A percentile compares a stretch with the other conserved stretches of the same genome.
These are phyloP conservation scores for Thelaira solivaga DNA, from an alignment of 2,888 invertebrate species.

Conservation along the genomic window DNA sequence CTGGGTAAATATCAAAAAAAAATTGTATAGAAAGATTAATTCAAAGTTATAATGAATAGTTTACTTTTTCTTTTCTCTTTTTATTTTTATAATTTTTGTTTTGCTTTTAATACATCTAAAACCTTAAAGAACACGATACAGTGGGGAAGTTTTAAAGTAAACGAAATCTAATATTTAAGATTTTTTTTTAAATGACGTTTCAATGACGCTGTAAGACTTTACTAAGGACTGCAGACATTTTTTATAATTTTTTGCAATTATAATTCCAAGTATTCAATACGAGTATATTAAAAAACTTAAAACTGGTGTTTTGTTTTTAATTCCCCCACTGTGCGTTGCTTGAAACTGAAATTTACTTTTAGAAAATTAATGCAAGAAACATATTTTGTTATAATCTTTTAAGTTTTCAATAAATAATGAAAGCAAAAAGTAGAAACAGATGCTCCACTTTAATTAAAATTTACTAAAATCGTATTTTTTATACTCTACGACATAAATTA, in stretches of 20 bases:
- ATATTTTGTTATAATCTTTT: slow-evolving; percentile 38
- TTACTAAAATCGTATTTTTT: neutral
- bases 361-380: slow-evolving; percentile 48
- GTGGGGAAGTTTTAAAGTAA: too few relatives aligned
- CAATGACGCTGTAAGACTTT: too few relatives aligned
- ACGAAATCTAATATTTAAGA: too few relatives aligned
- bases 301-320: too few relatives aligned
- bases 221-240: too few relatives aligned
- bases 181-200: too few relatives aligned
- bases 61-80: neutral
- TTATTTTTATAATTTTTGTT: too few relatives aligned
- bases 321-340: too few relatives aligned
- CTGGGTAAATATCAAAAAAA: slow-evolving; percentile 12
- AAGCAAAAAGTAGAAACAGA: neutral
- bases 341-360: slow-evolving; percentile 48
- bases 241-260: too few relatives aligned
- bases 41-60: slow-evolving; percentile 40
- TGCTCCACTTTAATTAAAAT: neutral
- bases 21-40: slow-evolving; percentile 21
- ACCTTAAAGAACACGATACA: slow-evolving; percentile 29
- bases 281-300: too few relatives aligned
- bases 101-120: slow-evolving; percentile 37
- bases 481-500: too few relatives aligned
- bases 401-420: neutral
- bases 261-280: too few relatives aligned